phyloP scores from a whole-genome alignment of 2,888 invertebrate species.

The Polydesmus complanatus region DNA sequence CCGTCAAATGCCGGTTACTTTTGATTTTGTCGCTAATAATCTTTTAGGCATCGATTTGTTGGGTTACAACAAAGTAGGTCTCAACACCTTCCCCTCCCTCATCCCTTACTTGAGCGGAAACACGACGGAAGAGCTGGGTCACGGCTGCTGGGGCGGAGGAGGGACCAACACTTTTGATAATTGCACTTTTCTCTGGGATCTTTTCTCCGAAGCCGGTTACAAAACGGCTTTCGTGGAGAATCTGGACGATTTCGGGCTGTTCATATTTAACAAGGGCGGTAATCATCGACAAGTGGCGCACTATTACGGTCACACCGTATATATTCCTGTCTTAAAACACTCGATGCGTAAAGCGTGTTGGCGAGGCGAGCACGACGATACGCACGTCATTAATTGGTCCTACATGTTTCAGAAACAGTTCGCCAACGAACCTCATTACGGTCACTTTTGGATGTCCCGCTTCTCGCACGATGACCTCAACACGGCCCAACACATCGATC shows the following conservation, averaged over 20 bases:
- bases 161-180: slow-evolving; percentile 49
- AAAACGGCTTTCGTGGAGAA: slow-evolving; percentile 73
- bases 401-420: slow-evolving; percentile 47
- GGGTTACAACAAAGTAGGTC: slow-evolving; percentile 64
- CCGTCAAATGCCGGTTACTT: slow-evolving; percentile 5
- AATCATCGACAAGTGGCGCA: slow-evolving; percentile 66
- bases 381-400: slow-evolving; percentile 56
- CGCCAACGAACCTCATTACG: slow-evolving; percentile 52
- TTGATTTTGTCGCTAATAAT: background rate
- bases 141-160: slow-evolving; percentile 37
- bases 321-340: slow-evolving; percentile 45
- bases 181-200: slow-evolving; percentile 73
- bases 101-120: slow-evolving; percentile 63
- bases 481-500: slow-evolving; percentile 59
- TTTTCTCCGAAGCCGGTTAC: slow-evolving; percentile 55
- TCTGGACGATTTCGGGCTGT: slow-evolving; percentile 58
- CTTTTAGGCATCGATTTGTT: background rate
- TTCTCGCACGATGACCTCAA: slow-evolving; percentile 74
- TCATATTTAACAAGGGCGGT: slow-evolving; percentile 63
- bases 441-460: slow-evolving; percentile 69
- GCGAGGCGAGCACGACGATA: slow-evolving; percentile 40
- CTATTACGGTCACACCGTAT: slow-evolving; percentile 58
- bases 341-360: slow-evolving; percentile 50
- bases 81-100: slow-evolving; percentile 85
- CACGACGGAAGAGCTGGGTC: slow-evolving; percentile 29